Percentiles rank a stretch among this genome's conserved stretches.
Conservation (phyloP, 2,113 vertebrate species). For the Sorex araneus region DNA sequence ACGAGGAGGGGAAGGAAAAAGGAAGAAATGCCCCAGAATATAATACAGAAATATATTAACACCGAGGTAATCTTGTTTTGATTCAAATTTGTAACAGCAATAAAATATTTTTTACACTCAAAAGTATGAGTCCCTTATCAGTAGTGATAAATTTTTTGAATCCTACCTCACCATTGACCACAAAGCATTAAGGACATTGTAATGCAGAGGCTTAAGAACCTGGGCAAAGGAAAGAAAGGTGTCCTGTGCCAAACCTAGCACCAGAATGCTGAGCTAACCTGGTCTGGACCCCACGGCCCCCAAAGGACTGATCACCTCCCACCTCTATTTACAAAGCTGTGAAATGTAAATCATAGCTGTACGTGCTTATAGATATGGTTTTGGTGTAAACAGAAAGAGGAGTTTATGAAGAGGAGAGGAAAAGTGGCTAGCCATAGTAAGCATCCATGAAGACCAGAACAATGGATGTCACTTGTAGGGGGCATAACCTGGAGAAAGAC, state of each 20-base stretch:
- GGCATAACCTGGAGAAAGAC: too few relatives aligned
- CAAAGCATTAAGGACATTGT: background rate
- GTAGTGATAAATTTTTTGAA: background rate
- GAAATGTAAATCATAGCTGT: background rate
- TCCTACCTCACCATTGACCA: background rate
- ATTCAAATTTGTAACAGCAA: background rate
- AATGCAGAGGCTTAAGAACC: background rate
- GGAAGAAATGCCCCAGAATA: background rate
- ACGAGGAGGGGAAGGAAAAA: too few relatives aligned
- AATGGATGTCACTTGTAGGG: background rate
- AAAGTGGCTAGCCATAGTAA: background rate
- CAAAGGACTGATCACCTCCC: background rate
- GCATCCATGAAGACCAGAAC: background rate
- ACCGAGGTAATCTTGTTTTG: background rate
- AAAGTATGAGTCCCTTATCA: background rate
- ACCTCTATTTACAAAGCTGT: constrained; percentile 20
- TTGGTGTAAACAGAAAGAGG: background rate
- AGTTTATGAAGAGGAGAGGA: background rate
- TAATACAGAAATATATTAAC: background rate
- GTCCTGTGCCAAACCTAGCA: background rate
- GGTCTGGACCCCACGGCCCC: background rate
- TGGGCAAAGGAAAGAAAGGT: background rate
- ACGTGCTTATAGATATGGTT: background rate
- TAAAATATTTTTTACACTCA: background rate
- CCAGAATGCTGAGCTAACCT: background rate